Percentiles rank a stretch among this genome's conserved stretches.
phyloP scores from a whole-genome alignment of 2,113 vertebrate species.

The Canis aureus region DNA sequence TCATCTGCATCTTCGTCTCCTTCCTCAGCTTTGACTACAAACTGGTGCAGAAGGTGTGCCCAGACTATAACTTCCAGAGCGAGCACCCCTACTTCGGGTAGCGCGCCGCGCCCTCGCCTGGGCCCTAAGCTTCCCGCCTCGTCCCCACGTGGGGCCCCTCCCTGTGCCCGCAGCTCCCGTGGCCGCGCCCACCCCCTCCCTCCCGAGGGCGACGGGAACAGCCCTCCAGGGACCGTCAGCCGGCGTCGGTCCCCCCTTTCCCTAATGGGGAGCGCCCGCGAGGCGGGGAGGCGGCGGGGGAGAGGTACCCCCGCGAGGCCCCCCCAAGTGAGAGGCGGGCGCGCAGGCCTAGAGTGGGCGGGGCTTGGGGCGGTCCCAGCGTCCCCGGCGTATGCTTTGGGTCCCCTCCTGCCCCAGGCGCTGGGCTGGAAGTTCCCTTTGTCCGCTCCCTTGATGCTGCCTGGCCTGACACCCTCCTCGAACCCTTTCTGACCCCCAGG shows the following conservation, averaged over 20 bases:
- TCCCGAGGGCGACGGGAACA: background rate
- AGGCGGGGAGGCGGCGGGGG: background rate
- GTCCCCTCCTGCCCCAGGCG: background rate
- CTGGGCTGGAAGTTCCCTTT: constrained; percentile 19
- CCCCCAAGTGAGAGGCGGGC: background rate
- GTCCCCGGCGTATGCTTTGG: background rate
- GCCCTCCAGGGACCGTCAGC: background rate
- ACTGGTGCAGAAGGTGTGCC: constrained; percentile 99
- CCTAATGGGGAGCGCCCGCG: background rate
- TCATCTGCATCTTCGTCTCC: constrained; percentile 99
- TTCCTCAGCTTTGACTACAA: constrained; percentile 99
- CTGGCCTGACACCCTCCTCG: background rate
- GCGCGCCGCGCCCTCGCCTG: constrained; percentile 31
- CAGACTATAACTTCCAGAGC: constrained; percentile 99
- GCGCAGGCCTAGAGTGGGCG: background rate
- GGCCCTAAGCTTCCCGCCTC: constrained; percentile 21
- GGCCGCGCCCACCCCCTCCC: background rate
- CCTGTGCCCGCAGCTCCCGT: background rate
- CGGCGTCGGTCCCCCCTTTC: background rate
- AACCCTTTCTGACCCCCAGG: background rate
- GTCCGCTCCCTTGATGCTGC: constrained; percentile 15
- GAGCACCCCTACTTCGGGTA: constrained; percentile 97
- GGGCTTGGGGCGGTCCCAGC: background rate
- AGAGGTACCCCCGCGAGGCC: background rate
- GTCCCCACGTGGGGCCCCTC: background rate